Percentiles rank a stretch among this genome's conserved stretches.
These are phyloP conservation scores for Agonopterix heracliana DNA, from an alignment of 2,888 invertebrate species.

Conservation along the genomic window DNA sequence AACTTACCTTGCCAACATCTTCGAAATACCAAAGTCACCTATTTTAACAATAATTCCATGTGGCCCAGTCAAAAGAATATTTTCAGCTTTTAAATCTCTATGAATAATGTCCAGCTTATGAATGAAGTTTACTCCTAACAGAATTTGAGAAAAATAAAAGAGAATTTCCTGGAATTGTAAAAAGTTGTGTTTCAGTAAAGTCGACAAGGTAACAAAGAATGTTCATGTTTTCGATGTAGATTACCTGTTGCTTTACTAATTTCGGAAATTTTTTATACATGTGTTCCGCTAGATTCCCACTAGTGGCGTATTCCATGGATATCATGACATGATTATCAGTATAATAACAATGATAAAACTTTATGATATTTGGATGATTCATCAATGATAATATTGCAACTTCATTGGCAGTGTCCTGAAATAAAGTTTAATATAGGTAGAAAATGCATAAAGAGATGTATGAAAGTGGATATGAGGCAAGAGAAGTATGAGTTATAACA, in stretches of 20 bases:
- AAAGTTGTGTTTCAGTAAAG: not conserved
- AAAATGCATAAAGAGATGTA: not conserved
- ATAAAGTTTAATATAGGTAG: constrained; percentile 11
- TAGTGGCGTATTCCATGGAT: constrained; percentile 91
- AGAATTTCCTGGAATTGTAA: constrained; percentile 77
- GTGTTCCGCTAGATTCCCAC: constrained; percentile 84
- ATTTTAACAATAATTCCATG: constrained; percentile 83
- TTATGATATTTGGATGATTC: constrained; percentile 84
- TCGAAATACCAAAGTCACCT: constrained; percentile 91
- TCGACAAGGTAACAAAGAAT: not conserved
- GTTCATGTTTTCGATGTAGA: not conserved
- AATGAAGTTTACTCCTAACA: constrained; percentile 86
- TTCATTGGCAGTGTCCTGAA: constrained; percentile 81
- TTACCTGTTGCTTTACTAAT: constrained; percentile 77
- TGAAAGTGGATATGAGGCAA: too few species aligned
- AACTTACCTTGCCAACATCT: constrained; percentile 78
- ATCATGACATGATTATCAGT: constrained; percentile 79
- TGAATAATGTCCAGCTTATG: constrained; percentile 87
- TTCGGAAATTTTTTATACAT: constrained; percentile 75
- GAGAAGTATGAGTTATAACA: too few species aligned
- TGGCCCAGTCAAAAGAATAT: constrained; percentile 85
- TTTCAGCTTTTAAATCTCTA: constrained; percentile 89
- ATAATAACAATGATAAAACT: constrained; percentile 82
- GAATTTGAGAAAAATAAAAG: constrained; percentile 82
- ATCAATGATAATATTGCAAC: constrained; percentile 82